These are phyloP conservation scores for Drosophila albomicans DNA, from an alignment of 1,140 invertebrate species.

Conservation along the genomic window DNA sequence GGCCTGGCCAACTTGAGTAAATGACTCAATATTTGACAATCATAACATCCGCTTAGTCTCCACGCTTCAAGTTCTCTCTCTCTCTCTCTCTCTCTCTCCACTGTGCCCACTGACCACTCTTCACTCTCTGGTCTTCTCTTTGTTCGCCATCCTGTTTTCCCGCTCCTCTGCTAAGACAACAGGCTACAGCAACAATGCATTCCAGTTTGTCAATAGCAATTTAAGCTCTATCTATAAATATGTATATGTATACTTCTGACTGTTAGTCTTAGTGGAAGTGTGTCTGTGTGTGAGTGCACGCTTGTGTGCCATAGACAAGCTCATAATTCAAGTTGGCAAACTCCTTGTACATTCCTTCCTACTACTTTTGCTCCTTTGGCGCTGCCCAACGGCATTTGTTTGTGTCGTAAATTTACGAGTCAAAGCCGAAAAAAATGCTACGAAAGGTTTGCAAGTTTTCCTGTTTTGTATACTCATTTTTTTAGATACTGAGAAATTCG, in stretches of 20 bases:
- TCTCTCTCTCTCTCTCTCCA: background rate
- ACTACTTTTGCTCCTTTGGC: background rate
- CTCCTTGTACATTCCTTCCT: conserved; percentile 41
- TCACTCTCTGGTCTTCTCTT: background rate
- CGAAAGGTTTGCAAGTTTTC: conserved; percentile 37
- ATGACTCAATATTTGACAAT: conserved; percentile 82
- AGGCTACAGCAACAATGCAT: conserved; percentile 28
- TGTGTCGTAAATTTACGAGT: conserved; percentile 58
- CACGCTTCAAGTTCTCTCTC: conserved; percentile 11
- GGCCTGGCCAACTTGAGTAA: conserved; percentile 68
- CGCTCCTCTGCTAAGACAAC: conserved; percentile 32
- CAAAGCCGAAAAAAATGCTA: conserved; percentile 34
- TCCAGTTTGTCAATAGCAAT: conserved; percentile 55
- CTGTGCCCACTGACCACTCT: background rate
- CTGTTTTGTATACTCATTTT: conserved; percentile 17
- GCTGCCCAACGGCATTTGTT: conserved; percentile 46
- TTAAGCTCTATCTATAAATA: conserved; percentile 52
- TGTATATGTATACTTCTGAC: conserved; percentile 12
- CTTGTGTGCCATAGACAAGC: conserved; percentile 52
- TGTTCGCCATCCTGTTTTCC: background rate
- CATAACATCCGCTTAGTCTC: conserved; percentile 67
- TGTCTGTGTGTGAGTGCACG: conserved; percentile 25
- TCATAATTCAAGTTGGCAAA: conserved; percentile 63
- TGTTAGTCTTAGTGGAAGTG: conserved; percentile 1
- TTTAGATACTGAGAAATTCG: background rate